phyloP scores from a whole-genome alignment of 2,888 invertebrate species.

The Thereva nobilitata region DNA sequence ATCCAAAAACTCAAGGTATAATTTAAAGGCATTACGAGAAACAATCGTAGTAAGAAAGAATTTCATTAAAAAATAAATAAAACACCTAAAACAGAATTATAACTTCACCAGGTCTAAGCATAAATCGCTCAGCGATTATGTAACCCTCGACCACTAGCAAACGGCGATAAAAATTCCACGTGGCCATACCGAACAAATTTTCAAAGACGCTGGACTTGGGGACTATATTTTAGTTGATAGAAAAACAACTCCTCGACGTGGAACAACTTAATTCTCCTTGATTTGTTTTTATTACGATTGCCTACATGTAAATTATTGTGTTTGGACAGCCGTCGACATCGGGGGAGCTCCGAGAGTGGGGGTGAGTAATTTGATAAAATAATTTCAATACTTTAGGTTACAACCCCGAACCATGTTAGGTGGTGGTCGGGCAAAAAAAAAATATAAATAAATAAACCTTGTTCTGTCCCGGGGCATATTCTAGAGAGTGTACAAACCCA shows the following conservation, averaged over 20 bases:
- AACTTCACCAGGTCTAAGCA: too few species aligned
- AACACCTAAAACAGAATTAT: too few species aligned
- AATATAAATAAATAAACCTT: background rate
- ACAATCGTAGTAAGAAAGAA: too few species aligned
- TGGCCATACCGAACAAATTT: conserved; percentile 31
- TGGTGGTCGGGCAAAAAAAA: background rate
- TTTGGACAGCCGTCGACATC: background rate
- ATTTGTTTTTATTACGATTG: conserved; percentile 29
- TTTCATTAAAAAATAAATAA: too few species aligned
- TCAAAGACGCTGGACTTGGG: background rate
- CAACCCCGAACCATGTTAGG: conserved; percentile 5
- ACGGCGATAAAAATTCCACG: conserved; percentile 29
- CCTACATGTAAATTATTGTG: conserved; percentile 10
- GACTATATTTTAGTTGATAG: background rate
- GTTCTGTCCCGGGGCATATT: too few species aligned
- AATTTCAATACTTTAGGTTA: conserved; percentile 29
- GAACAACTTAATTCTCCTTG: conserved; percentile 30
- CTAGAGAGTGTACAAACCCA: too few species aligned
- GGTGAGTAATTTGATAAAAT: conserved; percentile 30
- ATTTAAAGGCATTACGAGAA: too few species aligned
- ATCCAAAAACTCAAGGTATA: too few species aligned
- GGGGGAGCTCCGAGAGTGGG: background rate
- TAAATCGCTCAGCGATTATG: too few species aligned
- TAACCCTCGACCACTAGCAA: background rate
- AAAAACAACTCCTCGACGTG: conserved; percentile 27